Evolutionary conservation across 92 coral and sea anemone species (phyloP).

Genomic region (Parazoanthus swiftii): DNA sequence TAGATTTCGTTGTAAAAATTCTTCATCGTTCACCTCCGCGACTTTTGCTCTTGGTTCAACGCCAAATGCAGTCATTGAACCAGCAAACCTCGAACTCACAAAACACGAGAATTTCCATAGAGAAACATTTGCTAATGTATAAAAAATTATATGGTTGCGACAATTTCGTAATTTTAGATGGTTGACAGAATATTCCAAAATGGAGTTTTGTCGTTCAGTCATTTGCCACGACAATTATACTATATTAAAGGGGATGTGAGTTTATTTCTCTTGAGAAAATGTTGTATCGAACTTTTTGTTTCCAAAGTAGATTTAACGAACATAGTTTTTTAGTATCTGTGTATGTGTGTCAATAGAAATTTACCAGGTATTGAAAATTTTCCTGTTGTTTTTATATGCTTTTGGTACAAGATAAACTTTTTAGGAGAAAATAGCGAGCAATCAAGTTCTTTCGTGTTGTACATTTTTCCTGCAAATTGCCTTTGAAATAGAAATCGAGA

Average conservation of each 20-base stretch:
- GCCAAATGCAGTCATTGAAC: background rate
- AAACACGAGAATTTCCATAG: background rate
- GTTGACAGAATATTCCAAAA: background rate
- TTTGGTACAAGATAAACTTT: background rate
- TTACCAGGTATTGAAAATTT: background rate
- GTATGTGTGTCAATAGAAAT: background rate
- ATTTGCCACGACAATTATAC: slow-evolving; percentile 13
- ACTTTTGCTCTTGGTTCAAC: slow-evolving; percentile 33
- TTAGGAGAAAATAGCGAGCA: background rate
- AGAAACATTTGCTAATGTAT: background rate
- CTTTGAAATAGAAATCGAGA: background rate
- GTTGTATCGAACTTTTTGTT: background rate
- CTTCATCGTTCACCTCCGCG: slow-evolving; percentile 43
- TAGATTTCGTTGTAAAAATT: slow-evolving; percentile 65
- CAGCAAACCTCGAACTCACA: background rate
- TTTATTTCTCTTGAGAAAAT: slow-evolving; percentile 8
- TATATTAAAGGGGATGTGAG: background rate
- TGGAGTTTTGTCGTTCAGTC: background rate
- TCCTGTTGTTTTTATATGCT: background rate
- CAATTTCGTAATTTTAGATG: background rate
- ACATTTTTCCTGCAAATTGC: background rate
- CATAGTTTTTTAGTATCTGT: background rate
- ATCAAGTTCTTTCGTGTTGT: background rate
- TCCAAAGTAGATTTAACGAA: background rate
- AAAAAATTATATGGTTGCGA: background rate